Evolutionary conservation across 2,888 invertebrate genomes (phyloP).

Genomic region (Lithosia quadra): DNA sequence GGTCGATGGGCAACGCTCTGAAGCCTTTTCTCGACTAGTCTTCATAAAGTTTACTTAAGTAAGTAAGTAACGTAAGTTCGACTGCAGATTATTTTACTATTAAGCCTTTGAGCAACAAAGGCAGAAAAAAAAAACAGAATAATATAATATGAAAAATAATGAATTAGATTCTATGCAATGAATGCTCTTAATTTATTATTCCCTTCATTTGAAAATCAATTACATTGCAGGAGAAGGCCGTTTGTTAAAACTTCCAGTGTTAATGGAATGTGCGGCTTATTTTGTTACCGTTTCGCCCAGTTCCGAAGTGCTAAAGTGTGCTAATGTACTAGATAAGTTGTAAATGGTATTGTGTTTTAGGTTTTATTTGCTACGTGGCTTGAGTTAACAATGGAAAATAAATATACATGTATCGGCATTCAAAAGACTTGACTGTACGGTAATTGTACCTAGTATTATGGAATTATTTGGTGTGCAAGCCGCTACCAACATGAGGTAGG

Average conservation of each 20-base stretch:
- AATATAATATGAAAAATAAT: neutral
- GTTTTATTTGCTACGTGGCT: constrained; percentile 38
- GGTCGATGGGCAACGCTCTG: too few species aligned
- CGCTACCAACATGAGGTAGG: too few species aligned
- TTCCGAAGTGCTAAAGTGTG: constrained; percentile 22
- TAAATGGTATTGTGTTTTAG: constrained; percentile 39
- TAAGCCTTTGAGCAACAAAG: too few species aligned
- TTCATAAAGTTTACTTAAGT: too few species aligned
- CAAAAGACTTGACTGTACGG: neutral
- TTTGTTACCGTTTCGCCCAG: constrained; percentile 25
- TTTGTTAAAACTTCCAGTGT: constrained; percentile 14
- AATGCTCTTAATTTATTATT: neutral
- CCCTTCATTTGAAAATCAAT: constrained; percentile 15
- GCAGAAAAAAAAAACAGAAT: too few species aligned
- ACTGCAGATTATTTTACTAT: too few species aligned
- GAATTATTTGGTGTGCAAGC: too few species aligned
- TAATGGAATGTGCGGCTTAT: constrained; percentile 15
- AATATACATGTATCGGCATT: neutral
- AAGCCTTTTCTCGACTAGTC: too few species aligned
- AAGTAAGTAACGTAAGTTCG: too few species aligned
- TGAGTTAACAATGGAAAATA: neutral
- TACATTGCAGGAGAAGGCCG: constrained; percentile 4
- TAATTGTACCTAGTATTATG: neutral
- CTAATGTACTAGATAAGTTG: constrained; percentile 47
- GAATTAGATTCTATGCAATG: neutral